These are phyloP conservation scores for Lipotes vexillifer DNA, from an alignment of 2,113 vertebrate genomes.

Conservation along the genomic window DNA sequence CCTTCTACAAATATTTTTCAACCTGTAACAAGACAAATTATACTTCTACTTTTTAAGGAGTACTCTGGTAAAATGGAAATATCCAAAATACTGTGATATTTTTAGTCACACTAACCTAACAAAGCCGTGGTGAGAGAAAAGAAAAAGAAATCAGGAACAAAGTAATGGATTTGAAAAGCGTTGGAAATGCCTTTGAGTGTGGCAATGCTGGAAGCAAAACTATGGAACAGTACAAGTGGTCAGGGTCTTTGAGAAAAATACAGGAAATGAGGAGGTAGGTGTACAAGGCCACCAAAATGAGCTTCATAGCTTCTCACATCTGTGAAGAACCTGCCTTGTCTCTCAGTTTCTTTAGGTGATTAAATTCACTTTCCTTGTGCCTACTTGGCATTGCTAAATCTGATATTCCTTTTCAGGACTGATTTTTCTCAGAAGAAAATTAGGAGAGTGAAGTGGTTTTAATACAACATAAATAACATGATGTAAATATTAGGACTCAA, in stretches of 20 bases:
- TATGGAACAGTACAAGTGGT: too few relatives aligned
- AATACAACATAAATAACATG: not conserved
- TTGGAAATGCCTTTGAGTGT: not conserved
- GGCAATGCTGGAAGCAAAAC: not conserved
- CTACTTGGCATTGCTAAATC: not conserved
- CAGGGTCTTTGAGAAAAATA: not conserved
- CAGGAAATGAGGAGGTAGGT: not conserved
- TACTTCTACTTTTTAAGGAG: not conserved
- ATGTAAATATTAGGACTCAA: not conserved
- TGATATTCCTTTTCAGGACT: not conserved
- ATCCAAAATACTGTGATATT: not conserved
- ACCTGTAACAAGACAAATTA: not conserved
- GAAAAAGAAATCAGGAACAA: not conserved
- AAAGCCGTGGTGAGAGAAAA: not conserved
- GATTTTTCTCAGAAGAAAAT: not conserved
- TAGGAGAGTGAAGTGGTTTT: not conserved
- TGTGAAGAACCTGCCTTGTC: not conserved
- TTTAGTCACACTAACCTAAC: not conserved
- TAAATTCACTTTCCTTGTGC: not conserved
- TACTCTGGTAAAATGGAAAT: not conserved
- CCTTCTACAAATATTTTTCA: not conserved
- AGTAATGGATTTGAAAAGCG: not conserved
- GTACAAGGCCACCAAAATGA: not conserved
- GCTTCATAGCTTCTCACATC: not conserved
- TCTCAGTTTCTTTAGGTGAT: not conserved